Base-by-base conservation (phyloP, 1,140 invertebrate species). In the Scaptomyza pallida region DNA sequence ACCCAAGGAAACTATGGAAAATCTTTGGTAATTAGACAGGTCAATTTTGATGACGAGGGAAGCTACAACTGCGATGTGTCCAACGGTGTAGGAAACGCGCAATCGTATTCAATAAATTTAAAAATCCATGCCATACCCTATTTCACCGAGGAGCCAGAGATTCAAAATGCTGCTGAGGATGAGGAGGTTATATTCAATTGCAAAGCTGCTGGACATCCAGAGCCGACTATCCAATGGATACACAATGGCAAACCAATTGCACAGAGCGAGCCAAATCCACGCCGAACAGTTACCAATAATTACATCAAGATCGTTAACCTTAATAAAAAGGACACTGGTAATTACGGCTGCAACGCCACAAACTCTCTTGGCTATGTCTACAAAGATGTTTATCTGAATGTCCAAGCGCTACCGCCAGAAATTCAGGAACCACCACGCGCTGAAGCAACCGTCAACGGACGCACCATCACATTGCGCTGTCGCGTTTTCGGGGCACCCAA, bases 261-360 rank as follows among this genome's bases (percentile, higher is more conserved):
- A 48, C 94, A 97, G 90, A 94, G 95, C 1, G 93, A 94, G 10
- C 92, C 92, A 0, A 98, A 98, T 93, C 93, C 94, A 0, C 93
- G 97, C 48, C 93, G 95, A 33, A 92, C 70, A 1, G 94, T 97
- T 9, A 93, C 92, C 0, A 88, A 93, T 0, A 96, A 98, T 89
- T 95, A 93, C 33, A 96, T 99, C 41, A 93, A 95, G 2, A 97
- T 99, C 68, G 93, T 95, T 10, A 95, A 96, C 75, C 92, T 99
- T 15, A 93, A 93, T 13, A 98, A 98, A 91, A 93, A 94, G 40
- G 99, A 99, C 92, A 99, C 98, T 5, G 98, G 97, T 62, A 99
- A 99, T 92, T 98, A 99, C 89, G 98, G 99, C 47, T 99, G 99
- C 92, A 99, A 99, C 93, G 98, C 98, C 0, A 99, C 98, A 63